phyloP scores from a whole-genome alignment of 2,888 invertebrate species.

The Pyrocoelia pectoralis region DNA sequence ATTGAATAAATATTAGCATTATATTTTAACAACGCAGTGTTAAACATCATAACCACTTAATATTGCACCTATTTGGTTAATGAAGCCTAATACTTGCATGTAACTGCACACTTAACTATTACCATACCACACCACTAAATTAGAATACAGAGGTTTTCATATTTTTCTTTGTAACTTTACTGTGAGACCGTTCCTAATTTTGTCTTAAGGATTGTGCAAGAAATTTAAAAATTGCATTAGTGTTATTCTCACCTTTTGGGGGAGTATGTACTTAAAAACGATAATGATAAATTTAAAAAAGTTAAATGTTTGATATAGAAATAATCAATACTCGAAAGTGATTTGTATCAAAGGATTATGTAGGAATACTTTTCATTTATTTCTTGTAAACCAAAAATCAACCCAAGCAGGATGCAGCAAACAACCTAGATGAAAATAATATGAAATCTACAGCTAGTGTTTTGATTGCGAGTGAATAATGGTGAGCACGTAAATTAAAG shows the following conservation, averaged over 20 bases:
- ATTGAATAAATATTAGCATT: no score
- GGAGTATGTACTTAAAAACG: background rate
- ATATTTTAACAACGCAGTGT: background rate
- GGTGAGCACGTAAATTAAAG: no score
- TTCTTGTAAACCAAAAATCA: no score
- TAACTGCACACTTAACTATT: background rate
- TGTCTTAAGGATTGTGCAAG: background rate
- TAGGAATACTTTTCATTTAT: no score
- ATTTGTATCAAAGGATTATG: background rate
- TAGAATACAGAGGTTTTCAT: background rate
- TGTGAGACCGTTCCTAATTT: background rate
- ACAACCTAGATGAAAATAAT: no score
- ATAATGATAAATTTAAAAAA: background rate
- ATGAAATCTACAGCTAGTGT: no score
- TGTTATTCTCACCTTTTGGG: background rate
- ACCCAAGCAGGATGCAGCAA: no score
- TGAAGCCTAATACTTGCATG: background rate
- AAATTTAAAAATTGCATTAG: background rate
- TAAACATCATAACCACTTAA: background rate
- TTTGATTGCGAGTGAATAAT: no score
- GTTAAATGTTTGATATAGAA: no score
- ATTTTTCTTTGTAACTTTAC: background rate
- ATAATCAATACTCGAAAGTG: background rate
- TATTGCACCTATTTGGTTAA: conserved; percentile 1
- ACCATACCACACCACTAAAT: background rate